Evolutionary conservation across 92 coral and sea anemone genomes (phyloP).

Genomic region (Plumapathes pennacea): DNA sequence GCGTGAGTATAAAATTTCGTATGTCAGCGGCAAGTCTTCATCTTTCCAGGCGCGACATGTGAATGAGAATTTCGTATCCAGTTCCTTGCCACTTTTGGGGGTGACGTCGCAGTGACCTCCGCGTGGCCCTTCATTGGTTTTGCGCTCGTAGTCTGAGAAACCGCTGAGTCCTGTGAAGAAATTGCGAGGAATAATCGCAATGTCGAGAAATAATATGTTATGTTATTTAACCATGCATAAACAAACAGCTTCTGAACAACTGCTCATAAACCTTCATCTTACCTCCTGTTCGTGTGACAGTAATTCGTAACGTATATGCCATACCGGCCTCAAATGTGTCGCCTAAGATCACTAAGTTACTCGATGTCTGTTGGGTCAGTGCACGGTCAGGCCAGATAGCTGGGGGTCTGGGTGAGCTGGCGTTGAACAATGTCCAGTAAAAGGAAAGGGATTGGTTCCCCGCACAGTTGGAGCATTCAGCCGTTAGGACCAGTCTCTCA

Average conservation of each 20-base stretch:
- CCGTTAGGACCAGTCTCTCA: slow-evolving; percentile 46
- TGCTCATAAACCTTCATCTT: background rate
- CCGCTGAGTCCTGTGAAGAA: slow-evolving; percentile 56
- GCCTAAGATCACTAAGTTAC: slow-evolving; percentile 34
- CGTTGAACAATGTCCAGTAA: slow-evolving; percentile 52
- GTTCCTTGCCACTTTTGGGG: slow-evolving; percentile 57
- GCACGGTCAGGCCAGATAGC: slow-evolving; percentile 61
- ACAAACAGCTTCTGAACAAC: too few relatives aligned
- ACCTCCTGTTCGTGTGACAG: slow-evolving; percentile 13
- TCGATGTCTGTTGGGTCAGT: slow-evolving; percentile 37
- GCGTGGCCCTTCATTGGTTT: slow-evolving; percentile 70
- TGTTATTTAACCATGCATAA: background rate
- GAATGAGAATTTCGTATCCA: slow-evolving; percentile 56
- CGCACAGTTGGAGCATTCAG: slow-evolving; percentile 48
- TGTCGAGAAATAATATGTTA: background rate
- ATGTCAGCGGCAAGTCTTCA: slow-evolving; percentile 73
- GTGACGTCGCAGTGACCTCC: slow-evolving; percentile 70
- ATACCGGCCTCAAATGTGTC: slow-evolving; percentile 29
- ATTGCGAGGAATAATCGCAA: background rate
- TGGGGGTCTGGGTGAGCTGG: background rate
- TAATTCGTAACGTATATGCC: slow-evolving; percentile 17
- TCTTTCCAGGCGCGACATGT: slow-evolving; percentile 75
- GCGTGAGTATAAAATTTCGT: slow-evolving; percentile 51
- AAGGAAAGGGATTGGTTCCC: slow-evolving; percentile 29
- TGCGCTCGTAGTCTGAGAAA: slow-evolving; percentile 50